These are phyloP conservation scores for Triops cancriformis DNA, from an alignment of 1,140 invertebrate species.

Conservation along the genomic window DNA sequence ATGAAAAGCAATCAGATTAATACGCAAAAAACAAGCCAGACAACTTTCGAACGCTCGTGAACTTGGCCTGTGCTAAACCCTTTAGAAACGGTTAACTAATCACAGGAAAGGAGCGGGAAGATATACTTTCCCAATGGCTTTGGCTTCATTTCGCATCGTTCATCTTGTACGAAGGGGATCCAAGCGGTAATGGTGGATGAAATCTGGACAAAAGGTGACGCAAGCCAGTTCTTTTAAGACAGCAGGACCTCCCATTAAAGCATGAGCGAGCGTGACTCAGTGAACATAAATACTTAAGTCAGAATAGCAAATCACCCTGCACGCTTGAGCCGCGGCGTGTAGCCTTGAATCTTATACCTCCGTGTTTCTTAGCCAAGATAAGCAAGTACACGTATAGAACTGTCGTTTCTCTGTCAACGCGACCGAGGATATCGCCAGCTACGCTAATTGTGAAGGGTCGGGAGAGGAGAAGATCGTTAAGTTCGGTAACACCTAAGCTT, in stretches of 20 bases:
- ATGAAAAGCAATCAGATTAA: neutral
- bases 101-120: neutral
- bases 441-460: neutral
- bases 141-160: neutral
- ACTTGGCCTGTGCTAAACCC: neutral
- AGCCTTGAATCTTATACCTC: neutral
- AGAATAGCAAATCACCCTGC: constrained; percentile 4
- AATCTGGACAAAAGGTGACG: neutral
- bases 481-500: neutral
- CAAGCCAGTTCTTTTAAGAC: neutral
- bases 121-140: neutral
- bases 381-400: constrained; percentile 1
- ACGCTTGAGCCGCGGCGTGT: neutral
- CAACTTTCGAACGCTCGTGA: too few relatives aligned
- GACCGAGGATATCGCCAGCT: neutral
- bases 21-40: neutral
- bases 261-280: neutral
- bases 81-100: neutral
- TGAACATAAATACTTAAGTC: constrained; percentile 1
- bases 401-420: neutral
- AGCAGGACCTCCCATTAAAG: neutral
- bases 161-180: neutral
- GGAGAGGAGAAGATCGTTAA: neutral
- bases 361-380: neutral
- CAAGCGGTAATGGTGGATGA: neutral